Base-by-base conservation (phyloP, 2,113 vertebrate genomes). In the Acinonyx jubatus region DNA sequence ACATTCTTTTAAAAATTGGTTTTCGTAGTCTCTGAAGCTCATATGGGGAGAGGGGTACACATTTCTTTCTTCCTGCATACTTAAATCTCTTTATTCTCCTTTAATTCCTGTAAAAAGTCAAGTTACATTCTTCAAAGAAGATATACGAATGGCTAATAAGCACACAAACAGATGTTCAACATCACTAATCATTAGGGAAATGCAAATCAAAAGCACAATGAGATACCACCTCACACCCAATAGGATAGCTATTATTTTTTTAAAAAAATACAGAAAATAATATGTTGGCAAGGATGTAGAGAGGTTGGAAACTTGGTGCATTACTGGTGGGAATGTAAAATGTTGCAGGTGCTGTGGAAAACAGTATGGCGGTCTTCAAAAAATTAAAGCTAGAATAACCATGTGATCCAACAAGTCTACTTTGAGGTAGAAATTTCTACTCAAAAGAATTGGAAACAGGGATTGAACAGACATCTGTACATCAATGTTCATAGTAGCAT, bases 11-110 rank as follows among this genome's bases (percentile, higher is more conserved):
- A 97, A 71, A 82, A 88, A 50, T 9, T 16, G 48, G 50, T 73
- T 89, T 97, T 74, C 69, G 73, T 96, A 33, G 25, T 85, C 94
- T 96, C 80, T 91, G 71, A 97, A 92, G 61, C 41, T 79, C 61
- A 71, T 38, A 33, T 74, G 36, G 38, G 61, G 33, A 38, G 5
- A 76, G 80, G 3, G 31, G 13, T 71, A 15, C 50, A 66, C 36
- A 41, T 38, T 74, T 84, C 92, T 52, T 50, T 19, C 65, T 86
- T 86, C 16, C 68, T 96, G 61, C 45, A 31, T 16, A 74, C 48
- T n/a, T 92, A 78, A 84, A 48, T 57, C 31, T 96, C 79, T 96
- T 94, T 92, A 45, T 68, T 79, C 21, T 69, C 23, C 45, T 87
- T 38, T 41, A 50, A 92, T 92, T 96, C 33, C 36, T 52, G 1